Base-by-base conservation (phyloP, 30 jellyfish, hydroid and myxozoan genomes). In the Clytia hemisphaerica region DNA sequence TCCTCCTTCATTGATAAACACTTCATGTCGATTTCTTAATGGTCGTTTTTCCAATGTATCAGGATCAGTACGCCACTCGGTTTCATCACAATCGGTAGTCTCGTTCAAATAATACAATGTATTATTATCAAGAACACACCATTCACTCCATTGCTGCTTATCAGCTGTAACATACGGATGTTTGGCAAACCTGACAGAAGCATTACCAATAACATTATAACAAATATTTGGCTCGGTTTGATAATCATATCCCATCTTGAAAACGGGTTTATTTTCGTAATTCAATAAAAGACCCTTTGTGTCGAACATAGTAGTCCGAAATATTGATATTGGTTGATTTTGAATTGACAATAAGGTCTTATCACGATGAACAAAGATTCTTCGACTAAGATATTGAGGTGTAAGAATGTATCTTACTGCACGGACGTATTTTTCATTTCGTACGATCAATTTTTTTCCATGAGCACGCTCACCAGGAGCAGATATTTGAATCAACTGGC, bases 211-310 rank as follows among this genome's bases (percentile, higher is more conserved):
- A 46, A 46, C 60, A n/a, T 46, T 30, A 46, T 46, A 46, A 9
- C 18, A 4, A n/a, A 46, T 30, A 46, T 46, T 46, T 30, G 60
- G 60, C 10, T 46, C 60, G 5, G 60, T 46, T 46, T 46, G 60
- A 46, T n/a, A 46, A 46, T 46, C 60, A 9, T 46, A 46, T n/a
- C 60, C 60, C 60, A 46, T 46, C 60, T 46, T 46, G 10, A 46
- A 46, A 46, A 46, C 60, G 5, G 60, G 60, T 46, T 46, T 46
- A 4, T 30, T 30, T 46, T 46, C 60, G 25, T 46, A 30, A 9
- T 46, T 46, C 2, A 2, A n/a, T 2, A 30, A 30, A 4, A 46
- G 25, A 9, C 60, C 60, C 2, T 2, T 46, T 2, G 60, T 46
- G 25, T 46, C 60, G 25, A 46, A 46, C 60, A 30, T 27, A 2